A percentile compares a stretch with the other conserved stretches of the same genome.
Evolutionary conservation across 2,888 invertebrate species (phyloP).

Genomic region (Meta bourneti): DNA sequence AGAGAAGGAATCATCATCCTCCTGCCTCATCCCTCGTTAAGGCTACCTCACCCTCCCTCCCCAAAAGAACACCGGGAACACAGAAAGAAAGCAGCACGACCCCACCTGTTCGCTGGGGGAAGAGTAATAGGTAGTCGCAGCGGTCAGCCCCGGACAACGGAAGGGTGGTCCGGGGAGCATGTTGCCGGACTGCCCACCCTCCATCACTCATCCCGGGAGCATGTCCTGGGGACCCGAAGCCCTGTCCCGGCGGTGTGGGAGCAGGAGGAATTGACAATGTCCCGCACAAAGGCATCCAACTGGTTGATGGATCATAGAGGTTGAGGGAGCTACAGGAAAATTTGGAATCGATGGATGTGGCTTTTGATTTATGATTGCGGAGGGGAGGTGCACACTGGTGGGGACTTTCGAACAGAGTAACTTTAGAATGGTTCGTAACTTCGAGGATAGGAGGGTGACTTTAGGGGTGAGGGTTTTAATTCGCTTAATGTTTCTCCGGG

Average conservation of each 20-base stretch:
- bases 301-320: conserved; percentile 68
- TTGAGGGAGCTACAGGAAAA: conserved; percentile 33
- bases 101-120: conserved; percentile 66
- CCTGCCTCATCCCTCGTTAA: conserved; percentile 58
- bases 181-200: conserved; percentile 56
- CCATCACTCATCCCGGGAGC: conserved; percentile 60
- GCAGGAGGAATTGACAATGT: conserved; percentile 68
- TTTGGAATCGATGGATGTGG: conserved; percentile 57
- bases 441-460: too few species aligned
- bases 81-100: conserved; percentile 12
- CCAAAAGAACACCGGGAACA: conserved; percentile 33
- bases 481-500: too few species aligned
- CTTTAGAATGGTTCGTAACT: too few species aligned
- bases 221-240: conserved; percentile 29
- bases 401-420: neutral
- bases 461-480: too few species aligned
- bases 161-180: conserved; percentile 70
- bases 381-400: neutral
- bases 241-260: neutral
- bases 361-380: conserved; percentile 23
- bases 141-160: conserved; percentile 69
- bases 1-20: conserved; percentile 25
- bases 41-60: conserved; percentile 21
- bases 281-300: conserved; percentile 61
- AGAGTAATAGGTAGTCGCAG: conserved; percentile 60